phyloP scores from a whole-genome alignment of 2,888 invertebrate species.

The Drosophila borborema region DNA sequence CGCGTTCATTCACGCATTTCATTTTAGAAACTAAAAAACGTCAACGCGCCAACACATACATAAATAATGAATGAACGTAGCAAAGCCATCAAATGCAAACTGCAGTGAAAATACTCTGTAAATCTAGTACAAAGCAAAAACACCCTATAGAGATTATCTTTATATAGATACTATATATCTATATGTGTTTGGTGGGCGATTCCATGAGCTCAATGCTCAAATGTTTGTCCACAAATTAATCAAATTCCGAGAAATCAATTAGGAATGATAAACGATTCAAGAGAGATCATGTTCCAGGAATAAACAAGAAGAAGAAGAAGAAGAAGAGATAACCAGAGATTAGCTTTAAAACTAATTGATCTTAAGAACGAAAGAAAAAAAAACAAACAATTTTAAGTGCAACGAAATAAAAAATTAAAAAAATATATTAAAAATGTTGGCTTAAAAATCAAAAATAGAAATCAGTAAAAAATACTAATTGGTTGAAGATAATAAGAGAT shows the following conservation, averaged over 20 bases:
- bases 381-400: neutral
- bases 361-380: neutral
- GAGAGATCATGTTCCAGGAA: neutral
- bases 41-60: constrained; percentile 58
- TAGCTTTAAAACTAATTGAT: neutral
- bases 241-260: constrained; percentile 1
- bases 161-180: neutral
- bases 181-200: neutral
- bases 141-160: neutral
- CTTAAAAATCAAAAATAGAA: neutral
- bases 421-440: neutral
- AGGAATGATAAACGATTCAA: neutral
- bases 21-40: constrained; percentile 66
- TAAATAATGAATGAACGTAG: constrained; percentile 63
- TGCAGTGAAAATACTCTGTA: constrained; percentile 11
- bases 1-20: constrained; percentile 34
- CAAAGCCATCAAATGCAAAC: neutral
- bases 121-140: neutral
- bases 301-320: neutral
- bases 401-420: neutral
- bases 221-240: constrained; percentile 3
- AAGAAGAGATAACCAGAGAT: neutral
- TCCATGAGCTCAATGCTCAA: neutral
- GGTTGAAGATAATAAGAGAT: no score
- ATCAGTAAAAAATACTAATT: neutral